Conservation (phyloP, 2,113 vertebrate species). For the Cynopterus brachyotis region DNA sequence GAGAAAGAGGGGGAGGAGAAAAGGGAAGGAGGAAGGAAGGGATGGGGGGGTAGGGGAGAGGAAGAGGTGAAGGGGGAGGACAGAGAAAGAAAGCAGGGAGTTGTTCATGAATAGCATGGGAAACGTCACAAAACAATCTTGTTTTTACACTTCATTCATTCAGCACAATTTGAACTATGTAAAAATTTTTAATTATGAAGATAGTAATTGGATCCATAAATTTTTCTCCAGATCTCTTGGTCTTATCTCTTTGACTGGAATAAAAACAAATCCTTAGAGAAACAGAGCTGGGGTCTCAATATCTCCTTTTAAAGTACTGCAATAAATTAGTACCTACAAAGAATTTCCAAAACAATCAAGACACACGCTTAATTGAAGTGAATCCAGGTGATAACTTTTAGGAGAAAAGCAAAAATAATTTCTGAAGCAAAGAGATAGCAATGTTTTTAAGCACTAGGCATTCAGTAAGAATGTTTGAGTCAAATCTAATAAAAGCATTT, state of each 20-base stretch:
- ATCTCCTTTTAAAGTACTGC: neutral
- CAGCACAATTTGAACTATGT: neutral
- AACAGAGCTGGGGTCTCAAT: neutral
- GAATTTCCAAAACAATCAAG: neutral
- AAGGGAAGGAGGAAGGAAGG: neutral
- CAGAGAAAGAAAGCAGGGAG: neutral
- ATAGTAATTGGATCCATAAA: neutral
- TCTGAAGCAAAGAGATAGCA: neutral
- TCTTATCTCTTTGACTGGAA: neutral
- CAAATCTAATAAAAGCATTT: neutral
- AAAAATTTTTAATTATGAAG: conserved; percentile 12
- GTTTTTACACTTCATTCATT: neutral
- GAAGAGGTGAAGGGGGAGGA: neutral
- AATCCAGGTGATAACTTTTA: neutral
- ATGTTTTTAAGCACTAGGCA: neutral
- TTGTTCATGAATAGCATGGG: neutral
- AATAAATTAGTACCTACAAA: neutral
- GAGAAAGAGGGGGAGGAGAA: neutral
- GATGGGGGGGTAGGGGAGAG: no score
- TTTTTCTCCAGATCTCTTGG: neutral
- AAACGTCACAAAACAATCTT: neutral
- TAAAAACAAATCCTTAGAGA: conserved; percentile 48
- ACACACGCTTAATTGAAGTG: neutral
- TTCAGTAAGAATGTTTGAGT: neutral
- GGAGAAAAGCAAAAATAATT: neutral